These are phyloP conservation scores for Pseudoips prasinana DNA, from an alignment of 2,888 invertebrate species.

Conservation along the genomic window DNA sequence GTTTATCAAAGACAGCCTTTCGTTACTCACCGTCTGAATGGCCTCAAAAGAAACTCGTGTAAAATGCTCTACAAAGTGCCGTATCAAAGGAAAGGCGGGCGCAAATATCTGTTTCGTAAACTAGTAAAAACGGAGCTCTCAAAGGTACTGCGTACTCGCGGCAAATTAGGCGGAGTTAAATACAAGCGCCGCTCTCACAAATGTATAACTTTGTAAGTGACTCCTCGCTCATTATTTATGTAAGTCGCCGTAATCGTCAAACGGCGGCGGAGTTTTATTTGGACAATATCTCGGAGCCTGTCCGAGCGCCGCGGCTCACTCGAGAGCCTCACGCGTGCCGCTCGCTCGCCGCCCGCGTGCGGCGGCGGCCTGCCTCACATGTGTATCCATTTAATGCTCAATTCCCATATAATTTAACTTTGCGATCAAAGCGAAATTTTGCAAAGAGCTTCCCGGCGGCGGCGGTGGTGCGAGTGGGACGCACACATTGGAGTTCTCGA, in stretches of 20 bases:
- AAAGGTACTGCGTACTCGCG: conserved; percentile 79
- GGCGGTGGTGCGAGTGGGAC: conserved; percentile 72
- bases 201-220: conserved; percentile 76
- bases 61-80: conserved; percentile 82
- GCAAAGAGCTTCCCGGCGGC: conserved; percentile 79
- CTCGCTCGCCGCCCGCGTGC: conserved; percentile 23
- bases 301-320: conserved; percentile 1
- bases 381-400: conserved; percentile 82
- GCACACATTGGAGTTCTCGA: conserved; percentile 71
- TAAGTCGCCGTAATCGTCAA: conserved; percentile 73
- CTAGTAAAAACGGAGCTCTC: conserved; percentile 81
- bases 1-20: conserved; percentile 83
- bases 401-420: conserved; percentile 83
- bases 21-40: conserved; percentile 82
- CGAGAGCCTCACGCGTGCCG: conserved; percentile 12
- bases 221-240: conserved; percentile 77
- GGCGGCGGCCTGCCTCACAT: conserved; percentile 55
- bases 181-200: conserved; percentile 73
- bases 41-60: conserved; percentile 82
- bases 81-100: conserved; percentile 81
- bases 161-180: conserved; percentile 81
- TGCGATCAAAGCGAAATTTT: conserved; percentile 82
- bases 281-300: conserved; percentile 8
- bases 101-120: conserved; percentile 82
- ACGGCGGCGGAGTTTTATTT: conserved; percentile 31